These are phyloP conservation scores for Drosophila differens DNA, from an alignment of 2,888 invertebrate species.

Conservation along the genomic window DNA sequence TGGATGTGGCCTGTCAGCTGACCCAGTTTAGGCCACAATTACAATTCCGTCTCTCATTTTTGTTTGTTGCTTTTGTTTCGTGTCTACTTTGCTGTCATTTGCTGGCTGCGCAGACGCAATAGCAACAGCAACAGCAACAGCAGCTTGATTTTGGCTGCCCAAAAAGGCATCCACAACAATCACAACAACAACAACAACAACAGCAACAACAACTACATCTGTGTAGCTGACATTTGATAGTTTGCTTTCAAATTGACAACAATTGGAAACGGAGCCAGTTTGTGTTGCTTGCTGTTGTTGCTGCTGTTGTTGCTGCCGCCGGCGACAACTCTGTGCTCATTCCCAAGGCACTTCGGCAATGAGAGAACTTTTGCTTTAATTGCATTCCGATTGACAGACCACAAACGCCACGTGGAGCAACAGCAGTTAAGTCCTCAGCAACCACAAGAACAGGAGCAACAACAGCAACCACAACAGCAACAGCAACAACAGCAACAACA, in stretches of 20 bases:
- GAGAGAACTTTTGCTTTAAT: constrained; percentile 71
- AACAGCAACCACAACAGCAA: not conserved
- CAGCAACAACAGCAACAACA: constrained; percentile 1
- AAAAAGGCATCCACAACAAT: constrained; percentile 57
- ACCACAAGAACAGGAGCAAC: not conserved
- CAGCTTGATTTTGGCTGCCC: constrained; percentile 61
- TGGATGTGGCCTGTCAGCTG: constrained; percentile 59
- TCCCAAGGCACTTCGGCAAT: constrained; percentile 58
- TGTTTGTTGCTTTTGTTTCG: constrained; percentile 40
- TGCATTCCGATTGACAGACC: constrained; percentile 61
- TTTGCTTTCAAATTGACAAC: constrained; percentile 80
- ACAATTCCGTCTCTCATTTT: constrained; percentile 68
- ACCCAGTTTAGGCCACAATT: constrained; percentile 81
- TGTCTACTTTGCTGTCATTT: constrained; percentile 40
- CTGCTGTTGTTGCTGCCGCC: constrained; percentile 42
- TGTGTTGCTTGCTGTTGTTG: constrained; percentile 54
- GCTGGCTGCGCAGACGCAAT: constrained; percentile 69
- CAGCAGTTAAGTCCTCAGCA: constrained; percentile 5
- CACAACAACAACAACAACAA: constrained; percentile 16
- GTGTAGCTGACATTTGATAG: constrained; percentile 78
- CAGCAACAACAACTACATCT: constrained; percentile 21
- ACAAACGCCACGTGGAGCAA: constrained; percentile 39
- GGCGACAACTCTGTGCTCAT: constrained; percentile 67
- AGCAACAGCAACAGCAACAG: constrained; percentile 37
- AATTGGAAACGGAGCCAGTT: constrained; percentile 64